Evolutionary conservation across 2,797 vertebrate species (phyloP).

Genomic region (Diplodus puntazzo): DNA sequence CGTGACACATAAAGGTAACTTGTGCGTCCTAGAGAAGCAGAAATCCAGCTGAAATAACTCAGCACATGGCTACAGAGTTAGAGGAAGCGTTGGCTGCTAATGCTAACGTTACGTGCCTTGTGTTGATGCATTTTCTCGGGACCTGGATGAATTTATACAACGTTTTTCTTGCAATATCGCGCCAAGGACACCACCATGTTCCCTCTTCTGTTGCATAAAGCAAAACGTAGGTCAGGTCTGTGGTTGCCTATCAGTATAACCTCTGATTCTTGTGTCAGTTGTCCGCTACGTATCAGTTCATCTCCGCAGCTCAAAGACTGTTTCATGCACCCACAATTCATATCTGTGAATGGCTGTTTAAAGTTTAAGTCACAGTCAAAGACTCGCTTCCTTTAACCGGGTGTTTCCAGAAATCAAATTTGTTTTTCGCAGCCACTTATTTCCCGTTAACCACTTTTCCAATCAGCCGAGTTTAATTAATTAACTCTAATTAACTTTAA

Average conservation of each 20-base stretch:
- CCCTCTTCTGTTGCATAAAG: not conserved
- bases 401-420: not conserved
- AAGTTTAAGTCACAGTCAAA: not conserved
- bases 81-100: not conserved
- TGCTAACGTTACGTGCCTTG: no score
- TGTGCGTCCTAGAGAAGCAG: no score
- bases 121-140: no score
- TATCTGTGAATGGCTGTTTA: not conserved
- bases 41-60: no score
- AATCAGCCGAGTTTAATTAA: conserved; percentile 22
- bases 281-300: not conserved
- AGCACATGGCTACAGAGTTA: no score
- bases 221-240: not conserved
- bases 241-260: no score
- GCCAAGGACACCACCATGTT: no score
- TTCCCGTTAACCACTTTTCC: conserved; percentile 3
- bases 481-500: conserved; percentile 26
- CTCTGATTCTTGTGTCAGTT: not conserved
- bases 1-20: no score
- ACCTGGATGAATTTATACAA: no score
- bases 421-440: not conserved
- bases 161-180: no score
- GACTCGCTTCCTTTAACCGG: not conserved
- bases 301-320: not conserved
- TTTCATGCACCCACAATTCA: not conserved